phyloP scores from a whole-genome alignment of 2,113 vertebrate species.

The Microcebus lehilahytsara region DNA sequence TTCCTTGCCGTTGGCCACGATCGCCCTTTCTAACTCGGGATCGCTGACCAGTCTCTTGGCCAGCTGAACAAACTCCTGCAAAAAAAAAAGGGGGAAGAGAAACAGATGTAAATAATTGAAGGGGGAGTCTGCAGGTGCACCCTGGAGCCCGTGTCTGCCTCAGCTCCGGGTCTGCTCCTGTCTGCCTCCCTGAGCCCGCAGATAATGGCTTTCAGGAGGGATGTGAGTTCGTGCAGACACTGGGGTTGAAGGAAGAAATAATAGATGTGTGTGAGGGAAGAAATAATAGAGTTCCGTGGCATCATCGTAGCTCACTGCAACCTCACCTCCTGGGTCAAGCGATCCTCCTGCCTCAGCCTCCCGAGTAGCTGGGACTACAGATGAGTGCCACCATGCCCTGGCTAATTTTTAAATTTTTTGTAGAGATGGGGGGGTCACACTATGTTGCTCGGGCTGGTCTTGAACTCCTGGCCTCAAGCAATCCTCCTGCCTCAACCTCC shows the following conservation, averaged over 20 bases:
- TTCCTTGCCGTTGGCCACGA: slow-evolving; percentile 85
- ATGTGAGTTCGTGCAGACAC: accelerated
- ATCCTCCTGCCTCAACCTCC: too few relatives aligned
- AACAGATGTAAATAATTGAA: accelerated
- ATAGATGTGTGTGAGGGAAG: too few relatives aligned
- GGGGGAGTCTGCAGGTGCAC: accelerated
- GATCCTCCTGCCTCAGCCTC: too few relatives aligned
- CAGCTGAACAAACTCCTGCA: slow-evolving; percentile 92
- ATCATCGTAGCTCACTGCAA: too few relatives aligned
- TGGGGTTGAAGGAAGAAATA: background rate
- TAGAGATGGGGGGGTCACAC: too few relatives aligned
- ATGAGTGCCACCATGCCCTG: accelerated
- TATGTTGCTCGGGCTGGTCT: too few relatives aligned
- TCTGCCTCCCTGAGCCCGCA: background rate
- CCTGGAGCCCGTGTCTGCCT: accelerated
- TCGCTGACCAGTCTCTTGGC: slow-evolving; percentile 89
- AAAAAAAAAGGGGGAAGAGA: background rate
- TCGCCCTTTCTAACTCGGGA: slow-evolving; percentile 78
- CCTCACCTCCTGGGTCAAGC: too few relatives aligned
- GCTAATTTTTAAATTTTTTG: too few relatives aligned
- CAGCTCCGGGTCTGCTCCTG: accelerated
- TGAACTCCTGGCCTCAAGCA: too few relatives aligned
- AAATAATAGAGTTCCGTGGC: too few relatives aligned
- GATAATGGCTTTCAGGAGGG: background rate
- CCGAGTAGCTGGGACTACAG: too few relatives aligned